Conservation (phyloP, 2,113 vertebrate genomes). For the Abramis brama region DNA sequence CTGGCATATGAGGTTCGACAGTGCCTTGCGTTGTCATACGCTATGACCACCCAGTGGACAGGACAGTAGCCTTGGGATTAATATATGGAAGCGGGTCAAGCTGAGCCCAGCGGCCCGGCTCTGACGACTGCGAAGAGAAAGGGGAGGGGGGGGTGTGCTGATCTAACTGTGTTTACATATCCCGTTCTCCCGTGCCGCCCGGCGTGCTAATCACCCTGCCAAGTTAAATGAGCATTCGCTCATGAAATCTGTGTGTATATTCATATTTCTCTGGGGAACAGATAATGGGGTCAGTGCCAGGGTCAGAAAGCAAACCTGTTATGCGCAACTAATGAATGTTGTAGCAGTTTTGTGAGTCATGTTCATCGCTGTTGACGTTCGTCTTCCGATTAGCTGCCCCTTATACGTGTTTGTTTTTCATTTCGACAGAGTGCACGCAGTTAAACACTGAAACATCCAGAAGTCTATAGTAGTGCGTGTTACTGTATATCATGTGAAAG, state of each 20-base stretch:
- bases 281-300: conserved; percentile 63
- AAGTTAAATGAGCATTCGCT: conserved; percentile 55
- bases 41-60: conserved; percentile 55
- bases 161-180: conserved; percentile 48
- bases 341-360: not conserved
- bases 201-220: conserved; percentile 38
- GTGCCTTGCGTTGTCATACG: conserved; percentile 77
- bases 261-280: conserved; percentile 63
- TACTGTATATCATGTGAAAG: not conserved
- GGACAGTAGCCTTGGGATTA: conserved; percentile 52
- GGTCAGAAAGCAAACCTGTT: conserved; percentile 48
- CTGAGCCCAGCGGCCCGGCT: conserved; percentile 51
- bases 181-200: conserved; percentile 33
- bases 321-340: conserved; percentile 6
- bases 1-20: conserved; percentile 72
- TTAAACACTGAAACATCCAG: not conserved
- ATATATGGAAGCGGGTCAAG: conserved; percentile 55
- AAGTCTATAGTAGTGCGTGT: not conserved
- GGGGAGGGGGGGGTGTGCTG: not conserved
- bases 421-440: not conserved
- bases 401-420: not conserved
- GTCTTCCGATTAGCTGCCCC: not conserved
- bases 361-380: conserved; percentile 6
- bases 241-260: conserved; percentile 51
- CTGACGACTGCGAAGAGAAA: conserved; percentile 44